phyloP scores from a whole-genome alignment of 2,113 vertebrate species.

The Excalfactoria chinensis region DNA sequence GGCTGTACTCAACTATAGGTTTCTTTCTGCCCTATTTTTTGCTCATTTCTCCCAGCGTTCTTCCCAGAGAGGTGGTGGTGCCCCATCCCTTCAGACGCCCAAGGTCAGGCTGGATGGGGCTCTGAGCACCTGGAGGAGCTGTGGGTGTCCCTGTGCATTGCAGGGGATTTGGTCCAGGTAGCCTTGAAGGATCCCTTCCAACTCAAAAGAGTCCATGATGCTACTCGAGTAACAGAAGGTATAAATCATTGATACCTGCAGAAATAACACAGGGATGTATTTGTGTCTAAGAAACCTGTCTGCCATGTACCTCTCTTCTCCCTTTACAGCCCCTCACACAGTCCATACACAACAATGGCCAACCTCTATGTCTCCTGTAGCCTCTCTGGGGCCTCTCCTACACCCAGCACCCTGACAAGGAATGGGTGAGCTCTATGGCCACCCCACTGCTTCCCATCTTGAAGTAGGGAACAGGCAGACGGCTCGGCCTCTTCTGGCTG shows the following conservation, averaged over 20 bases:
- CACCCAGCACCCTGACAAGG: background rate
- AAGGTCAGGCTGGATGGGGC: no score
- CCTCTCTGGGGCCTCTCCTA: background rate
- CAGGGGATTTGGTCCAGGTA: no score
- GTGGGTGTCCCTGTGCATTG: no score
- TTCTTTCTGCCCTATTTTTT: background rate
- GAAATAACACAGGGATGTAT: background rate
- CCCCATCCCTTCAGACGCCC: no score
- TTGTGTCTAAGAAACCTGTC: background rate
- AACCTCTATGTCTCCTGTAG: fast-evolving
- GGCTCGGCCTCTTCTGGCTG: background rate
- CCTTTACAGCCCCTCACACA: no score
- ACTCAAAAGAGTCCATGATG: no score
- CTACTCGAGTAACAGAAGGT: fast-evolving
- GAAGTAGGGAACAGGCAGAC: background rate
- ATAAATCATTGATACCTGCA: background rate
- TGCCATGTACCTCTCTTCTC: background rate
- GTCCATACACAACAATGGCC: background rate
- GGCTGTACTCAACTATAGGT: background rate
- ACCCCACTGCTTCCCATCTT: background rate
- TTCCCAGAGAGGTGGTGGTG: no score
- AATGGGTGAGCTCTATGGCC: background rate
- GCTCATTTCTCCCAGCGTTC: fast-evolving
- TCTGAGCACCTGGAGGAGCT: no score
- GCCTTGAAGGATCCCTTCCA: no score